Conservation (phyloP, 2,797 vertebrate species). For the Choloepus didactylus region DNA sequence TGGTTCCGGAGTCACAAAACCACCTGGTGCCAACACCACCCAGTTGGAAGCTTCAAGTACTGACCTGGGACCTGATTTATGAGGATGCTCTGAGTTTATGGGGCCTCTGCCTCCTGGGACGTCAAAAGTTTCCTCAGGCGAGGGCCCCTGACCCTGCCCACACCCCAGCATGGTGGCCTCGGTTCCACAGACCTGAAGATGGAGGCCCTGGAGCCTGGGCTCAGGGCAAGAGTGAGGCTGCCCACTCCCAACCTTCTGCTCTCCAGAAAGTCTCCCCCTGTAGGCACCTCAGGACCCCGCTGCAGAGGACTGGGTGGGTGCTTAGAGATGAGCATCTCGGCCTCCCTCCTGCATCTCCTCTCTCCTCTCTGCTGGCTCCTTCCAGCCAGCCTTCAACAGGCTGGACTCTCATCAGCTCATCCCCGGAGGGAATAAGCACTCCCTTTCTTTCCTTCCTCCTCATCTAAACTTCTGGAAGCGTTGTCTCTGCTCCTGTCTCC, state of each 20-base stretch:
- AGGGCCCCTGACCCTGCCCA: neutral
- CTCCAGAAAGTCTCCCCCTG: neutral
- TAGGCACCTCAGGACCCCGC: neutral
- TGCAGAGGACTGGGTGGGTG: neutral
- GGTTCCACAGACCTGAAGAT: neutral
- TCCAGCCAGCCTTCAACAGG: neutral
- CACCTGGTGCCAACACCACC: neutral
- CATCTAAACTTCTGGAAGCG: neutral
- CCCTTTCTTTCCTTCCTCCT: neutral
- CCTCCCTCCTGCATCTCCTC: neutral
- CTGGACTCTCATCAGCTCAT: neutral
- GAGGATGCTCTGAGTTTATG: neutral
- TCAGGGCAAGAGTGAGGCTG: neutral
- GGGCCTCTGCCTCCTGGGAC: neutral
- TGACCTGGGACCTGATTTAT: neutral
- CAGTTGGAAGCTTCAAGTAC: neutral
- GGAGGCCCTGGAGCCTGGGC: neutral
- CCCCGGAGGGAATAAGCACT: neutral
- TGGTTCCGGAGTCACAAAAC: neutral
- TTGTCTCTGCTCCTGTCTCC: neutral
- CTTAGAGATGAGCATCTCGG: neutral
- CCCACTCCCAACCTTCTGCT: neutral
- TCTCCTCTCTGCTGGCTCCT: neutral
- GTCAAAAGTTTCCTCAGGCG: neutral
- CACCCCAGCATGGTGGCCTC: neutral